Conservation (phyloP, 2,888 invertebrate genomes). For the Silvanus unidentatus region DNA sequence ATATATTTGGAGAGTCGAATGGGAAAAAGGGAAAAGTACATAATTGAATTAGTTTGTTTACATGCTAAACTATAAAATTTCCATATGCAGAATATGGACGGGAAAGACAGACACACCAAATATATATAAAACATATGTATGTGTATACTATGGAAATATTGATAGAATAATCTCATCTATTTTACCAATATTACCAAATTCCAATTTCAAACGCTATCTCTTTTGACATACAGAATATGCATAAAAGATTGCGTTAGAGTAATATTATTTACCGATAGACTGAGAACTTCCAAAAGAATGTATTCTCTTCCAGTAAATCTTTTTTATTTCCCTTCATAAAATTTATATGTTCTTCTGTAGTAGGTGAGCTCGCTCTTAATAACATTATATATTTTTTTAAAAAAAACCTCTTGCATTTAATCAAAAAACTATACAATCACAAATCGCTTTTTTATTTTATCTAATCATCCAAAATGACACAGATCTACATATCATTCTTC, state of each 20-base stretch:
- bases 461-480: too few relatives aligned
- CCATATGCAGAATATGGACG: neutral
- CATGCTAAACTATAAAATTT: neutral
- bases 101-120: neutral
- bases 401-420: neutral
- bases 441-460: neutral
- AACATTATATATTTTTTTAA: neutral
- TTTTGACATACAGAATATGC: conserved; percentile 6
- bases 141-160: conserved; percentile 2
- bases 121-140: too few relatives aligned
- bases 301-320: conserved; percentile 2
- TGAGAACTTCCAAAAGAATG: conserved; percentile 2
- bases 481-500: too few relatives aligned
- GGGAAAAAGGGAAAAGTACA: neutral
- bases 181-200: conserved; percentile 11
- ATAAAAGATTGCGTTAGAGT: conserved; percentile 4
- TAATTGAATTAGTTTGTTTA: conserved; percentile 6
- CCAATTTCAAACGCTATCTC: conserved; percentile 10
- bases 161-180: conserved; percentile 7
- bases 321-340: conserved; percentile 3
- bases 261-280: conserved; percentile 5
- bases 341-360: conserved; percentile 4
- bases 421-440: neutral
- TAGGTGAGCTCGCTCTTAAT: too few relatives aligned
- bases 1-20: too few relatives aligned